Base-by-base conservation (phyloP, 1,140 invertebrate genomes). In the Formica exsecta region DNA sequence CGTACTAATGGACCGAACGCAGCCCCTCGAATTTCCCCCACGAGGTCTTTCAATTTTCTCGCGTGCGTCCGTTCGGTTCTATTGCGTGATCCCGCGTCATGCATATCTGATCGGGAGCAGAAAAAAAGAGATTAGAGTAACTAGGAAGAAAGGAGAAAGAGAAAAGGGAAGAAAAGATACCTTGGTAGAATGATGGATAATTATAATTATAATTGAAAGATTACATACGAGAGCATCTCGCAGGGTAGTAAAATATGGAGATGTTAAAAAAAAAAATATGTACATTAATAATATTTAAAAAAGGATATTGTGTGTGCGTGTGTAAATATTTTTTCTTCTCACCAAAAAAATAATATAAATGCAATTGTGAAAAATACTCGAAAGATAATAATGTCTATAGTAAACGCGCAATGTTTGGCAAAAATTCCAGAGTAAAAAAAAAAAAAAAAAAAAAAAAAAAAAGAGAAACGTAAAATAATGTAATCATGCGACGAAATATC, bases 1-100 rank as follows among this genome's bases (percentile, higher is more conserved):
- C 86, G 87, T 91, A 87, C 71, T 87, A 86, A 86, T 86, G 85
- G 68, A 61, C 54, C 66, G 19, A 11, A 16, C 13, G 25, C 29
- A 38, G 32, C 8, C 19, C 41, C 75, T 41, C 38, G 22, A 51
- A 16, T 61, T 51, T 70, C 76, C 36, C 48, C 41, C 83, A 32
- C 71, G 36, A 32, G 32, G 59, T 77, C 59, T 76, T 75, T 65
- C 62, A 80, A 66, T 76, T 75, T 76, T 76, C 83, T 85, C 61
- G 64, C 61, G 22, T 61, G 44, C 59, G 32, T 74, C 44, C 59
- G 48, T 85, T 41, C 73, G 29, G 73, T 57, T 76, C n/a, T 64
- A 59, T 64, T 77, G 36, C 61, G n/a, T 44, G 48, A 75, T 44
- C 74, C 22, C 74, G 44, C n/a, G 32, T 36, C 41, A 48, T 83